phyloP scores from a whole-genome alignment of 2,888 invertebrate species.

The Dryadula phaetusa region DNA sequence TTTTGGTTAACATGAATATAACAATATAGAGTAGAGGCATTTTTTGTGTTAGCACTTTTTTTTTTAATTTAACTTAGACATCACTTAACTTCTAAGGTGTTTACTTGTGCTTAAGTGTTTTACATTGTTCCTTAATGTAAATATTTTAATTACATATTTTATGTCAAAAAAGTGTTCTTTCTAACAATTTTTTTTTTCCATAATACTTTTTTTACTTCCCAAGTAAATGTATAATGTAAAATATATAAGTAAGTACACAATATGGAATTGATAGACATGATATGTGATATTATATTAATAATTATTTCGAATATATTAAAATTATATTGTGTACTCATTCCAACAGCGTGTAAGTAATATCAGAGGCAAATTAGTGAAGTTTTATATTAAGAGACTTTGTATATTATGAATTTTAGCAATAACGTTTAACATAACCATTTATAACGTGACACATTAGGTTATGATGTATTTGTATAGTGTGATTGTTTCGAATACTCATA shows the following conservation, averaged over 20 bases:
- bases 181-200: too few relatives aligned
- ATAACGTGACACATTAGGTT: conserved; percentile 17
- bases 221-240: neutral
- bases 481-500: conserved; percentile 18
- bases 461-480: conserved; percentile 15
- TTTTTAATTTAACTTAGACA: too few relatives aligned
- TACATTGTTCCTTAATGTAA: too few relatives aligned
- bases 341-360: neutral
- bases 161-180: too few relatives aligned
- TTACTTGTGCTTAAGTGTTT: neutral
- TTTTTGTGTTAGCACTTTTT: too few relatives aligned
- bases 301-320: conserved; percentile 20
- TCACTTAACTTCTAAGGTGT: neutral
- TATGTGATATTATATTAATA: conserved; percentile 22
- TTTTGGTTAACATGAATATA: neutral
- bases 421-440: conserved; percentile 19
- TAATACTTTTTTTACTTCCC: too few relatives aligned
- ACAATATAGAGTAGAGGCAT: neutral
- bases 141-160: too few relatives aligned
- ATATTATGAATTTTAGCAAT: conserved; percentile 15
- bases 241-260: neutral
- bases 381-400: conserved; percentile 13
- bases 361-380: conserved; percentile 30
- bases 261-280: conserved; percentile 13
- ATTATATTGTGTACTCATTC: conserved; percentile 2